These are phyloP conservation scores for Eupithecia centaureata DNA, from an alignment of 2,888 invertebrate species.

Conservation along the genomic window DNA sequence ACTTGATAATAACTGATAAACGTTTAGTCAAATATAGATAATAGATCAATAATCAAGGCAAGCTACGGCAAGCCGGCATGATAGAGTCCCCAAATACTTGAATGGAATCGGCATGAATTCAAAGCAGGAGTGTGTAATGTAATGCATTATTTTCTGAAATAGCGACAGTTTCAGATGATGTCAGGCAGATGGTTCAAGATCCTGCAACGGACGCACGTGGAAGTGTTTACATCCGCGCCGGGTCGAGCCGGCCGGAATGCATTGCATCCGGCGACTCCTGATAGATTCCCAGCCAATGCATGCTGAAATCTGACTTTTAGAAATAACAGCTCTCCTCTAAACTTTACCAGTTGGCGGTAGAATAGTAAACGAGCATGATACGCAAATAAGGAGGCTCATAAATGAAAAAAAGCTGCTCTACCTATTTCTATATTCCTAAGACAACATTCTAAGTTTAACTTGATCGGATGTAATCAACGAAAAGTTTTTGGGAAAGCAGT, in stretches of 20 bases:
- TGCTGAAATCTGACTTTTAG: constrained; percentile 11
- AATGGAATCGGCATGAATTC: background rate
- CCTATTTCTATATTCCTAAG: background rate
- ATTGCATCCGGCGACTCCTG: constrained; percentile 52
- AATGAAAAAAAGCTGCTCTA: background rate
- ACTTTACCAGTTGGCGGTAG: background rate
- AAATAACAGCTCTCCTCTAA: background rate
- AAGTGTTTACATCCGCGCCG: constrained; percentile 76
- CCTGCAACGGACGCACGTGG: constrained; percentile 70
- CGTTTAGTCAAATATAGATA: constrained; percentile 11
- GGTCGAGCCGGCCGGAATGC: constrained; percentile 49
- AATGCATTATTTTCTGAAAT: constrained; percentile 6
- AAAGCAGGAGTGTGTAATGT: background rate
- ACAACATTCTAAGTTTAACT: background rate
- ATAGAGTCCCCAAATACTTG: background rate
- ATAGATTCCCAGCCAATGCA: constrained; percentile 26
- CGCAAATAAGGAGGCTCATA: background rate
- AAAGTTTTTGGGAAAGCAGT: constrained; percentile 10
- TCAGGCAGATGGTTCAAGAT: constrained; percentile 43
- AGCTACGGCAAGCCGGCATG: no score
- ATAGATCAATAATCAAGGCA: background rate
- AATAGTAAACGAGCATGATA: background rate
- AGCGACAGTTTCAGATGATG: constrained; percentile 41
- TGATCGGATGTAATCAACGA: constrained; percentile 1
- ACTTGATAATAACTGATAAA: constrained; percentile 45